phyloP scores from a whole-genome alignment of 2,888 invertebrate species.

The Dolichopus griseipennis region DNA sequence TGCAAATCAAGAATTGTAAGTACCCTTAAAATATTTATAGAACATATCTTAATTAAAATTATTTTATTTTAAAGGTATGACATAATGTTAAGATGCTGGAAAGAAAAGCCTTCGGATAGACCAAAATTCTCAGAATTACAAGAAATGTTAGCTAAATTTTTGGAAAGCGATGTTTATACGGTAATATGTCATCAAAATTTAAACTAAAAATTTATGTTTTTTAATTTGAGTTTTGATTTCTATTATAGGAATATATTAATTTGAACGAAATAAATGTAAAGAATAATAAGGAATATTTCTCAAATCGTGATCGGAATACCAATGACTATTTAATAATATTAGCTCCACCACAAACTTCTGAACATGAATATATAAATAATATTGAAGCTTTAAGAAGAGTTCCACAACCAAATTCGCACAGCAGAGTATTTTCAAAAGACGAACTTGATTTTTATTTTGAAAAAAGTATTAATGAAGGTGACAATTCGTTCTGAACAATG shows the following conservation, averaged over 20 bases:
- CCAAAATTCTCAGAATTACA: constrained; percentile 73
- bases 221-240: constrained; percentile 17
- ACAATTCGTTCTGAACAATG: too few species aligned
- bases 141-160: constrained; percentile 62
- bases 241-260: constrained; percentile 73
- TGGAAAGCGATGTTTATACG: constrained; percentile 55
- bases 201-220: constrained; percentile 47
- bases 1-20: constrained; percentile 68
- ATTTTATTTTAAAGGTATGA: constrained; percentile 47
- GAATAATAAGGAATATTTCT: constrained; percentile 45
- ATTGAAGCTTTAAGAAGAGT: too few species aligned
- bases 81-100: constrained; percentile 85
- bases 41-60: too few species aligned
- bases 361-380: too few species aligned
- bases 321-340: background rate
- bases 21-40: background rate
- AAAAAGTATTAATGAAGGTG: too few species aligned
- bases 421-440: too few species aligned
- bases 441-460: too few species aligned
- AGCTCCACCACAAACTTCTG: background rate
- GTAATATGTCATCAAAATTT: constrained; percentile 6
- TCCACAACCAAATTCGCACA: too few species aligned
- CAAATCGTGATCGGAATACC: background rate
- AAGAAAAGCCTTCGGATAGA: constrained; percentile 61
- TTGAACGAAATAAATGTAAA: constrained; percentile 69